Conservation (phyloP, 2,797 vertebrate species). For the Clarias platycephalus region DNA sequence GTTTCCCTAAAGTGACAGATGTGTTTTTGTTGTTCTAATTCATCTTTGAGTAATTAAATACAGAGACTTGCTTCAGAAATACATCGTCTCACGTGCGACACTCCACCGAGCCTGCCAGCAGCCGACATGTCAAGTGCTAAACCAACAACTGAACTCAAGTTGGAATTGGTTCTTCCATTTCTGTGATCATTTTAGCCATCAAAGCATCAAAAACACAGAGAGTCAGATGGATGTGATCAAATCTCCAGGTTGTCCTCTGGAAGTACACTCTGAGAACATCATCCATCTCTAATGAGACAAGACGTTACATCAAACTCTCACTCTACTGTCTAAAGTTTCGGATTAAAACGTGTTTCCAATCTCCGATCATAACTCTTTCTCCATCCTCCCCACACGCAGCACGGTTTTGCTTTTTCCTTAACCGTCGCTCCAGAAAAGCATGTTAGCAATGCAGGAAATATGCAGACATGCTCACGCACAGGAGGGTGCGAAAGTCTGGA, state of each 20-base stretch:
- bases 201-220: neutral
- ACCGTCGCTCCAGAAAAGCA: constrained; percentile 8
- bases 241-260: constrained; percentile 11
- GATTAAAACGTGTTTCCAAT: constrained; percentile 10
- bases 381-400: constrained; percentile 5
- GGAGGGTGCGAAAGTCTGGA: neutral
- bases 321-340: neutral
- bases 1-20: neutral
- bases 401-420: neutral
- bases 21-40: neutral
- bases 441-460: constrained; percentile 43
- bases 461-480: neutral
- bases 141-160: neutral
- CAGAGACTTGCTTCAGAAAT: neutral
- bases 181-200: constrained; percentile 1
- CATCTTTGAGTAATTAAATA: neutral
- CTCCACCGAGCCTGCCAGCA: neutral
- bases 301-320: neutral
- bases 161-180: constrained; percentile 17
- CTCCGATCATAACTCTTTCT: neutral
- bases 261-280: constrained; percentile 6
- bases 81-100: neutral
- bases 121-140: neutral
- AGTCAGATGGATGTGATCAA: constrained; percentile 11
- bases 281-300: constrained; percentile 23